A percentile compares a stretch with the other conserved stretches of the same genome.
Evolutionary conservation across 2,888 invertebrate species (phyloP).

Genomic region (Coenonympha glycerion): DNA sequence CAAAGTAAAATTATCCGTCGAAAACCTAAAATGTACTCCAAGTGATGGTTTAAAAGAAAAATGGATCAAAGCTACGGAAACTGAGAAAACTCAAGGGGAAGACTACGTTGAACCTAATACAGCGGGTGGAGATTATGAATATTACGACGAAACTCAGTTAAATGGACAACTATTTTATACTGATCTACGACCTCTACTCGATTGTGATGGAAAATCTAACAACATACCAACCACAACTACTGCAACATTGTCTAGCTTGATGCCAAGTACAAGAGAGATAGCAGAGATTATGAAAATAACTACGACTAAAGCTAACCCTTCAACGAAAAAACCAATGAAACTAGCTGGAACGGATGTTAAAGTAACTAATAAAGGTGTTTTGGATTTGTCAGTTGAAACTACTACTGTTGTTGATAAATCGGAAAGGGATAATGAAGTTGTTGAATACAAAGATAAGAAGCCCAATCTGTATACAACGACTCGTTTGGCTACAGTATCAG

Average conservation of each 20-base stretch:
- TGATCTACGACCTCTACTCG: slow-evolving; percentile 55
- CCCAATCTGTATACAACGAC: slow-evolving; percentile 48
- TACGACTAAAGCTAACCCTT: slow-evolving; percentile 13
- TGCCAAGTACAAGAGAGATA: slow-evolving; percentile 7
- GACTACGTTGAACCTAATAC: slow-evolving; percentile 27
- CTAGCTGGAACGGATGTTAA: slow-evolving; percentile 8
- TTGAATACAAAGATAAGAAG: slow-evolving; percentile 29
- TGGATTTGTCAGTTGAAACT: slow-evolving; percentile 31
- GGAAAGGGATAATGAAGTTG: slow-evolving; percentile 11
- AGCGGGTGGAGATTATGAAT: slow-evolving; percentile 49
- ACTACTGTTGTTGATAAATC: background rate
- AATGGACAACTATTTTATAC: slow-evolving; percentile 64
- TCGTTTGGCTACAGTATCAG: slow-evolving; percentile 62
- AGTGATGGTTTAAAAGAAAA: slow-evolving; percentile 43
- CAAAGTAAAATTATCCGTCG: slow-evolving; percentile 45
- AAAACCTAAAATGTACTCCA: slow-evolving; percentile 62
- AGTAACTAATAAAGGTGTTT: slow-evolving; percentile 29
- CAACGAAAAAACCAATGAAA: slow-evolving; percentile 14
- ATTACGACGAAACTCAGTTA: slow-evolving; percentile 61
- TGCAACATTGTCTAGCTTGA: slow-evolving; percentile 16
- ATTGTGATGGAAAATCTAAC: slow-evolving; percentile 38
- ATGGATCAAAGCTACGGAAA: slow-evolving; percentile 41
- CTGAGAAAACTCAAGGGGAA: slow-evolving; percentile 25
- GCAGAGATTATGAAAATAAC: slow-evolving; percentile 25
- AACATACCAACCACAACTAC: slow-evolving; percentile 16